Evolutionary conservation across 2,797 vertebrate genomes (phyloP).

Genomic region (Scolopax bukidnonensis): DNA sequence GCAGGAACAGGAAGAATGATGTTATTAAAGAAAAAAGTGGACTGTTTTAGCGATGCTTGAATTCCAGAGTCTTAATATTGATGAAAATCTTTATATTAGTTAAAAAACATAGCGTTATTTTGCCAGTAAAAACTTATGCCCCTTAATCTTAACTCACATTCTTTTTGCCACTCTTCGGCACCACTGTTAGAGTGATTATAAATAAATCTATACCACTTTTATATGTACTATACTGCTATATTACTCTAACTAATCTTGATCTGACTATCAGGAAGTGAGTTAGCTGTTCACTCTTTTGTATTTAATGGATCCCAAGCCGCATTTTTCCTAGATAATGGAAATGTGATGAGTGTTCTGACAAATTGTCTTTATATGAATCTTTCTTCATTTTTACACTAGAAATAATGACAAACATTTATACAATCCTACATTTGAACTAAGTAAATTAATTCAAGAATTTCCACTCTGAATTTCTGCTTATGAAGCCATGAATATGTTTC

Average conservation of each 20-base stretch:
- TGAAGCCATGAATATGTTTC: slow-evolving; percentile 46
- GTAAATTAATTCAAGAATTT: slow-evolving; percentile 58
- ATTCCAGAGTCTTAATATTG: background rate
- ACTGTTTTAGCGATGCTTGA: background rate
- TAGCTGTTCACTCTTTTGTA: slow-evolving; percentile 36
- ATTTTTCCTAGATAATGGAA: slow-evolving; percentile 38
- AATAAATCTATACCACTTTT: background rate
- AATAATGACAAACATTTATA: slow-evolving; percentile 64
- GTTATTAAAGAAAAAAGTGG: background rate
- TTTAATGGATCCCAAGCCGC: slow-evolving; percentile 48
- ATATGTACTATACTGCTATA: background rate
- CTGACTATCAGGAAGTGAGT: slow-evolving; percentile 14
- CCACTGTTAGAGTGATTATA: background rate
- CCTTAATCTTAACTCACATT: background rate
- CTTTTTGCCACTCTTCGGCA: background rate
- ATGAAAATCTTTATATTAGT: background rate
- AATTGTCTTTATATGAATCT: slow-evolving; percentile 8
- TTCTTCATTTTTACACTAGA: slow-evolving; percentile 45
- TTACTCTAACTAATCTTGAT: slow-evolving; percentile 35
- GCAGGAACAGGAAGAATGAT: background rate
- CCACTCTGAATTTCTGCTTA: slow-evolving; percentile 31
- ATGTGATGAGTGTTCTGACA: slow-evolving; percentile 30
- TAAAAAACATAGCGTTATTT: background rate
- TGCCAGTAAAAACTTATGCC: background rate
- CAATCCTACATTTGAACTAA: slow-evolving; percentile 34